Conservation (phyloP, 2,888 invertebrate genomes). For the Eugnorisma glareosa region DNA sequence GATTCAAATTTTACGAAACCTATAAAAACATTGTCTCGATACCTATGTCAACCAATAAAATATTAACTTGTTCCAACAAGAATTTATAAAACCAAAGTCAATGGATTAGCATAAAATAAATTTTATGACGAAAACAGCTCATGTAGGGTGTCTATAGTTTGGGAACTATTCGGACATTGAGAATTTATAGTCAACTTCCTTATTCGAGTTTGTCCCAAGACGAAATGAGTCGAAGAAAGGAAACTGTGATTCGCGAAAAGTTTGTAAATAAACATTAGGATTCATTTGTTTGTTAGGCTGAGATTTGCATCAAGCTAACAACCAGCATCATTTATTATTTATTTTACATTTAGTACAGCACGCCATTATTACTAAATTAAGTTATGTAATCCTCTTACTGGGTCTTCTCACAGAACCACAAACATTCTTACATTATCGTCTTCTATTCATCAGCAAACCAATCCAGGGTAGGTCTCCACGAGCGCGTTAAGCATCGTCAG, state of each 20-base stretch:
- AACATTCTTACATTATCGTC: no score
- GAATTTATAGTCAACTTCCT: neutral
- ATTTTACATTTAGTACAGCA: no score
- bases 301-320: neutral
- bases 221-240: neutral
- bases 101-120: slow-evolving; percentile 18
- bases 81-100: slow-evolving; percentile 4
- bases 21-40: neutral
- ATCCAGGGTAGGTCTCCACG: no score
- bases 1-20: neutral
- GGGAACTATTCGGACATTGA: neutral
- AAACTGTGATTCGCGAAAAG: neutral
- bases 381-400: no score
- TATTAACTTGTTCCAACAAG: slow-evolving; percentile 14
- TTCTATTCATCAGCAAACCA: no score
- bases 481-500: no score
- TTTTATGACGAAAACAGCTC: slow-evolving; percentile 1
- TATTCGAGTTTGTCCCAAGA: neutral
- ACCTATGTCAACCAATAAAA: neutral
- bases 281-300: neutral
- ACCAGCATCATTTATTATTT: neutral
- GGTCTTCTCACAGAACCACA: no score
- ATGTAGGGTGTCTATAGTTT: slow-evolving; percentile 17
- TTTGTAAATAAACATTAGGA: neutral
- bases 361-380: no score